These are phyloP conservation scores for Meliscaeva auricollis DNA, from an alignment of 2,888 invertebrate genomes.

Conservation along the genomic window DNA sequence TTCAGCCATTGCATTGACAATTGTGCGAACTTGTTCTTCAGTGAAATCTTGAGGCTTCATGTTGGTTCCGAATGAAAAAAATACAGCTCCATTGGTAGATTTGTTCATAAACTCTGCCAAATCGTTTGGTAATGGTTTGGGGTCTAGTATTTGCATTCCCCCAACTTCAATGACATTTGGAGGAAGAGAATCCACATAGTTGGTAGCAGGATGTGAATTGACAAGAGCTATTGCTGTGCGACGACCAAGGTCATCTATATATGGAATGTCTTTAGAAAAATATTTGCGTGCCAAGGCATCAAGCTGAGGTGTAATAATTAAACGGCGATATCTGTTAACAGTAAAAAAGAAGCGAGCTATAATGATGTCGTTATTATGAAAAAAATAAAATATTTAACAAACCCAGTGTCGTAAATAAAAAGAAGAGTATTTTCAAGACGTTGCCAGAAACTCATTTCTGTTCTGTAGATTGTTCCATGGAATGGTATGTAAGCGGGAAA, in stretches of 20 bases:
- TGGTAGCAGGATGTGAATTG: constrained; percentile 81
- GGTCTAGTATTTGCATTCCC: constrained; percentile 81
- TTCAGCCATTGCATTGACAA: constrained; percentile 76
- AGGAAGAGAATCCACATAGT: constrained; percentile 80
- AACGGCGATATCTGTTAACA: constrained; percentile 54
- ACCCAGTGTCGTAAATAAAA: constrained; percentile 76
- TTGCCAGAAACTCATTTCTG: constrained; percentile 78
- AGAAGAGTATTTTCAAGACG: constrained; percentile 78
- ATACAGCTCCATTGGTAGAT: constrained; percentile 80
- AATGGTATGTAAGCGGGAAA: constrained; percentile 78
- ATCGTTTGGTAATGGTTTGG: constrained; percentile 78
- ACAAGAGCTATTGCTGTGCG: constrained; percentile 79
- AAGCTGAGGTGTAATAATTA: constrained; percentile 61
- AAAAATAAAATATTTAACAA: not conserved
- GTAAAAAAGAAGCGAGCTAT: not conserved
- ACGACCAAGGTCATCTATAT: constrained; percentile 75
- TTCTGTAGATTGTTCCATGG: constrained; percentile 67
- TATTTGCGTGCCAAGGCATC: constrained; percentile 75
- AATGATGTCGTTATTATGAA: no score
- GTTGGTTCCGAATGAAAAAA: constrained; percentile 81
- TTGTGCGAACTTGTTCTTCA: constrained; percentile 65
- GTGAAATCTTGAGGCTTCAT: constrained; percentile 73
- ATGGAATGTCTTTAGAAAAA: constrained; percentile 74
- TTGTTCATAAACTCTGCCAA: constrained; percentile 79
- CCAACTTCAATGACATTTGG: constrained; percentile 82